Evolutionary conservation across 2,113 vertebrate species (phyloP), one percentile per base, ranked within the genome.

Genomic region (Poeciliopsis retropinna): DNA sequence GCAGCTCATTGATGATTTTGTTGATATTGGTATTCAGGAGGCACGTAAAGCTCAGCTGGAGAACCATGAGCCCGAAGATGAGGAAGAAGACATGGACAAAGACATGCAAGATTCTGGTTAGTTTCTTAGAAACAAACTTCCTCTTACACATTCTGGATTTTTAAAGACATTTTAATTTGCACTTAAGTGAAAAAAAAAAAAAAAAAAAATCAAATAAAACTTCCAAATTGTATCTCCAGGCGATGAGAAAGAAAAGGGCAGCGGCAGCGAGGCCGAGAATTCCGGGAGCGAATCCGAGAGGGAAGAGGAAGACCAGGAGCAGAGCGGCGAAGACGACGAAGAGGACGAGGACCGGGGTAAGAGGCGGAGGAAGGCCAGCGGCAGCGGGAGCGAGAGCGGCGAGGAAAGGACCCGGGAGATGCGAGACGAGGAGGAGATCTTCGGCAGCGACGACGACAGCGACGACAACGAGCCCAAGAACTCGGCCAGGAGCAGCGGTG

Each of bases 1-100:
- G 5, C 34, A 54, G 8, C 44, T 83, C n/a, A 64, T 30, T 70
- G 28, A 64, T 72, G 32, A 32, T 70, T 25, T 17, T 5, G 13
- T 32, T 75, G 8, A 19, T 44, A 88, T 1, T 88, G 25, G 9
- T 41, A 68, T 19, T 39, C 75, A 97, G 96, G 97, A 98, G 60
- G 97, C 96, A 34, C 95, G 97, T 39, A 96, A 96, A 82, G 97
- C 97, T 76, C 97, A 98, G 90, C 89, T 98, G 89, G 97, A 98
- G 94, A 98, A 98, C 87, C 97, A 98, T 13, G 97, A 98, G 87
- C 97, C 97, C 0, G 97, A 98, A 77, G 97, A 98, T 37, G 97
- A 98, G 28, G 97, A 98, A 63, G 97, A 97, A 64, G 97, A 98
- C 67, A 85, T 97, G 85, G 94, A 95, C 63, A 96, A 95, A 83